Base-by-base conservation (phyloP, 2,888 invertebrate genomes). In the Drosophila antonietae region DNA sequence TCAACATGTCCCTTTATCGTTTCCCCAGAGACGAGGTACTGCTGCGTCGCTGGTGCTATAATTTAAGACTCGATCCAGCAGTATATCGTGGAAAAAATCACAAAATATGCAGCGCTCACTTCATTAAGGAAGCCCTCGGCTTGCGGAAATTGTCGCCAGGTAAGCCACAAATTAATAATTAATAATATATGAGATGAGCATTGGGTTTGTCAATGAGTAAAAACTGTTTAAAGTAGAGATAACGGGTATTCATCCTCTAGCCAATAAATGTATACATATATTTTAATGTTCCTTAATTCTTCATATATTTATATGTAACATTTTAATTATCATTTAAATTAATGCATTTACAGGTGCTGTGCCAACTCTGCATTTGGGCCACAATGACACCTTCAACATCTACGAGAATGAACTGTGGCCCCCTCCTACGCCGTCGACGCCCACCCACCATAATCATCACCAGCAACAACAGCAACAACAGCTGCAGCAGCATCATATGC, bases 61-160 rank as follows among this genome's bases (percentile, higher is more conserved):
- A 91, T 67, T 72, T 91, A 4, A 85, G 91, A 7, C 78, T 91
- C 5, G 92, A 91, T 77, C 91, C 90, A 1, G 75, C 80, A 3
- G 84, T 90, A 15, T 91, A 91, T 78, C 86, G 91, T 14, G 91
- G 91, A 14, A 91, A 91, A 72, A 91, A 91, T 75, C 92, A 91
- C 56, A 91, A 91, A 79, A 91, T 91, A 69, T 91, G 91, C 66
- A 91, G 92, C 41, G 88, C 89, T 0, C 91, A 91, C 66, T 91
- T 91, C n/a, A 90, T 91, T n/a, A 91, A 90, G 57, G 91, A 91
- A 63, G 91, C 91, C 0, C 57, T 91, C 58, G 91, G 91, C 14
- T 65, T 91, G 6, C 80, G 91, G 5, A 91, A 91, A 66, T 75
- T 91, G 2, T 90, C 90, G 6, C 89, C 91, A 18, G 91, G 90